A percentile compares a stretch with the other conserved stretches of the same genome.
These are phyloP conservation scores for Heliconius erato DNA, from an alignment of 2,888 invertebrate genomes.

Conservation along the genomic window DNA sequence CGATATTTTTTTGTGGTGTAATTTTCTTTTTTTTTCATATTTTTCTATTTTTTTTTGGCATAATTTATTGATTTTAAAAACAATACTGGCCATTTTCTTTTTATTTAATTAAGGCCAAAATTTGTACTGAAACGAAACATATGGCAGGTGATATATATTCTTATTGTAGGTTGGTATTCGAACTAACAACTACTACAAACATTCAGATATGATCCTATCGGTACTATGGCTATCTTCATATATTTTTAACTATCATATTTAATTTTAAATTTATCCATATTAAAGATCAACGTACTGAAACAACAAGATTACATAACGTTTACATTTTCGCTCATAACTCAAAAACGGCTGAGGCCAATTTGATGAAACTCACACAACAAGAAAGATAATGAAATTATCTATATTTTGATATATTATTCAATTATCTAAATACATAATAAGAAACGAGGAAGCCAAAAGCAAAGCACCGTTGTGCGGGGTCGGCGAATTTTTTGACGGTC, in stretches of 20 bases:
- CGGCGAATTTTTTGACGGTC: slow-evolving; percentile 49
- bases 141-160: neutral
- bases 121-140: too few relatives aligned
- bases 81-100: too few relatives aligned
- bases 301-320: slow-evolving; percentile 2
- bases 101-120: too few relatives aligned
- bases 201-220: neutral
- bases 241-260: neutral
- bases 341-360: slow-evolving; percentile 22
- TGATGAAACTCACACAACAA: slow-evolving; percentile 2
- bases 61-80: too few relatives aligned
- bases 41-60: neutral
- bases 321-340: neutral
- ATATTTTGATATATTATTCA: slow-evolving; percentile 24
- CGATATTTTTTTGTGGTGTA: neutral
- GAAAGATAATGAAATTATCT: slow-evolving; percentile 26
- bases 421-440: slow-evolving; percentile 18
- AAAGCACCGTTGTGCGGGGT: slow-evolving; percentile 46
- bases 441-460: slow-evolving; percentile 45
- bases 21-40: neutral
- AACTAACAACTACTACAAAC: neutral
- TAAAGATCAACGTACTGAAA: neutral
- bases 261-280: neutral
- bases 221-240: neutral
- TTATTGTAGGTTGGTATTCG: neutral